Conservation (phyloP, 2,888 invertebrate species). For the Adelphocoris suturalis region DNA sequence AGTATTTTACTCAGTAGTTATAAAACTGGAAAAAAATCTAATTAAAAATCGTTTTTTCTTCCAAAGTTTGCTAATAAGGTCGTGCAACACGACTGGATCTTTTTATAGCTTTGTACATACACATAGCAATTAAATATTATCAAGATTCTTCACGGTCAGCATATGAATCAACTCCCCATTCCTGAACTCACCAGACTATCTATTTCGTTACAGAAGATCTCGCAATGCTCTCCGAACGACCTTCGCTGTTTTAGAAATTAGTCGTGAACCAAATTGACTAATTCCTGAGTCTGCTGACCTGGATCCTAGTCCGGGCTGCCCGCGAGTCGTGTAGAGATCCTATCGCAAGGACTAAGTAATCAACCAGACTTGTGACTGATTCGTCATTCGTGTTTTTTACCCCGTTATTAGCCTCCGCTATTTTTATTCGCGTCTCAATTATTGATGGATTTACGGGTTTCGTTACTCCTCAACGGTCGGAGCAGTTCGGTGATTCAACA, state of each 20-base stretch:
- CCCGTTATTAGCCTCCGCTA: constrained; percentile 52
- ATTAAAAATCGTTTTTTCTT: no score
- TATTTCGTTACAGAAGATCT: constrained; percentile 42
- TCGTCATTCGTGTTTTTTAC: constrained; percentile 55
- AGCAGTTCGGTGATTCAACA: not conserved
- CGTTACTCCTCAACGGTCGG: not conserved
- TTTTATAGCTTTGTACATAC: no score
- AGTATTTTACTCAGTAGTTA: no score
- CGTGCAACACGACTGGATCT: no score
- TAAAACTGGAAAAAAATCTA: no score
- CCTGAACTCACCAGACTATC: constrained; percentile 5
- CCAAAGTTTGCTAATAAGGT: no score
- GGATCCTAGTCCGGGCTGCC: constrained; percentile 28
- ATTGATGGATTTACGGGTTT: constrained; percentile 29
- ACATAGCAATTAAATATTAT: no score
- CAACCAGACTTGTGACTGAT: constrained; percentile 56
- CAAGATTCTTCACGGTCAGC: constrained; percentile 12
- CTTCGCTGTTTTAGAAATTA: constrained; percentile 59
- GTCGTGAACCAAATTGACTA: constrained; percentile 62
- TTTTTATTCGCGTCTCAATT: constrained; percentile 45
- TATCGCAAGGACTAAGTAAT: constrained; percentile 64
- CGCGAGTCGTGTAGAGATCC: constrained; percentile 52
- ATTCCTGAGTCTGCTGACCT: constrained; percentile 55
- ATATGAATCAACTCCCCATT: constrained; percentile 5
- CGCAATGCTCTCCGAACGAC: constrained; percentile 44